Base-by-base conservation (phyloP, 2,797 vertebrate species). In the Serranus cabrilla region DNA sequence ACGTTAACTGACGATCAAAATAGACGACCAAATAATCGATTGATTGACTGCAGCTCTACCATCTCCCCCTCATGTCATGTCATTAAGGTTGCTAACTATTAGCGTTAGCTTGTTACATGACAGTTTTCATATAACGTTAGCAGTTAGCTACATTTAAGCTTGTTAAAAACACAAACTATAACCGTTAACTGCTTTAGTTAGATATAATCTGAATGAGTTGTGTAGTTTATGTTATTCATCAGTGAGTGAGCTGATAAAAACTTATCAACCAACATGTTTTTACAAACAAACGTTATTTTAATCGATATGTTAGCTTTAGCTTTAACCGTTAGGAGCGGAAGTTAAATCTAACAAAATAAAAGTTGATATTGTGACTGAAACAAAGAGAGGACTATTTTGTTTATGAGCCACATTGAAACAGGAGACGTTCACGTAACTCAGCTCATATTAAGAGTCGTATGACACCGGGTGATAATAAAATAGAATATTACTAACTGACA, bases 1-100 rank as follows among this genome's bases (percentile, higher is more conserved):
- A 27, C 27, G 27, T 6, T 27, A 27, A n/a, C n/a, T n/a, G n/a
- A 27, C 6, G 27, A 27, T 27, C 27, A 39, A 39, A 39, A 40
- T 12, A 40, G 12, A 1, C 11, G 39, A 40, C 12, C 3, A 4
- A 12, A 40, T 12, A 13, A 40, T 40, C 39, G 12, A 13, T 40
- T 11, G 7, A 31, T 31, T 1, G 7, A 34, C 12, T 40, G 39
- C 11, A 13, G 11, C 39, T 40, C 34, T 4, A 34, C 34, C 34
- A 3, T 3, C 27, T 27, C 27, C 34, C 34, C 9, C 17, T 43
- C 11, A 13, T 42, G 2, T 21, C 52, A 17, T 4, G 46, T 20
- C 21, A 60, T 57, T 46, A 14, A 57, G 61, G 16, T 0, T 20
- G 76, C 62, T 80, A 76, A 57, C 73, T 76, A 67, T 61, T 76